phyloP scores from a whole-genome alignment of 2,797 vertebrate species.

The Neopelma chrysocephalum region DNA sequence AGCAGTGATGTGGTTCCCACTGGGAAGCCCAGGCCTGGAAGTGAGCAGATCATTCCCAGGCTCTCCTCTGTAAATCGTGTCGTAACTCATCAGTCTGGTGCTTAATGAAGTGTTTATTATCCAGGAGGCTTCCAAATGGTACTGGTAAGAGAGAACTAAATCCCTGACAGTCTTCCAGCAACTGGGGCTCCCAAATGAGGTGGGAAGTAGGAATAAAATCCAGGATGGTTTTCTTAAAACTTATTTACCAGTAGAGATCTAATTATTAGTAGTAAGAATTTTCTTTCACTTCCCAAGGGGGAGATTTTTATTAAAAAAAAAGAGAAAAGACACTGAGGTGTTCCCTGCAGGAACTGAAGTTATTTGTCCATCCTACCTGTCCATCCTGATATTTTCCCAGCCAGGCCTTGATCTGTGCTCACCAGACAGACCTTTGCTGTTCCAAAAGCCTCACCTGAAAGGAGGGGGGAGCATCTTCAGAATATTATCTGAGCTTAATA shows the following conservation, averaged over 20 bases:
- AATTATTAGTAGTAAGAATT: background rate
- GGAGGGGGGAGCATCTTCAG: background rate
- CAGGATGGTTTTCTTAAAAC: background rate
- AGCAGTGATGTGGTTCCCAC: background rate
- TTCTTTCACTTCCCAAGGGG: background rate
- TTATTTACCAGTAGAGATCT: background rate
- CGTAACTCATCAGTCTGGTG: background rate
- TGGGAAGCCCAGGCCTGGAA: background rate
- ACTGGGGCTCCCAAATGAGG: background rate
- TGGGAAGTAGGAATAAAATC: background rate
- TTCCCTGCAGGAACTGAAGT: background rate
- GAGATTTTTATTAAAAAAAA: background rate
- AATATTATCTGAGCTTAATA: background rate
- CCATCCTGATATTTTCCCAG: background rate
- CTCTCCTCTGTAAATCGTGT: background rate
- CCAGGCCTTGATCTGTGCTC: background rate
- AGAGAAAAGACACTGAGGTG: background rate
- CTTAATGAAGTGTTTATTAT: background rate
- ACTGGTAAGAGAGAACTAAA: background rate
- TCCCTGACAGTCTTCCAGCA: background rate
- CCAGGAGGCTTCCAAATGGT: background rate
- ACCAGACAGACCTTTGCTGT: background rate
- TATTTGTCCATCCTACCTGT: background rate
- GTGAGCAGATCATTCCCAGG: constrained; percentile 5
- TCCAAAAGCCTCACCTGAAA: constrained; percentile 1